Base-by-base conservation (phyloP, 1,140 invertebrate genomes). In the Conus ventricosus region DNA sequence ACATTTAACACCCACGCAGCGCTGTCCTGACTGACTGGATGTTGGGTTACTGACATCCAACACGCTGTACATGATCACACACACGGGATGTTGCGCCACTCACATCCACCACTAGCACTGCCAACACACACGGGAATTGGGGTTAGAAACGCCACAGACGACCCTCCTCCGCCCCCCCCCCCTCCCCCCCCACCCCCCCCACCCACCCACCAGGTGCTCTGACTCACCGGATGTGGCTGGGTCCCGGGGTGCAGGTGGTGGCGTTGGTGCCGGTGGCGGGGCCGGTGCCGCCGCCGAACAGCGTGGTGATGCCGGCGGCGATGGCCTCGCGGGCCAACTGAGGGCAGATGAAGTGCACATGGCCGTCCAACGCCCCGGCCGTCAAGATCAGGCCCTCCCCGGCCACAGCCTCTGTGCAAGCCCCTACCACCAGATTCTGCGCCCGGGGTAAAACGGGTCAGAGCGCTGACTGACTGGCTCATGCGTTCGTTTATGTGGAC, bases 201-300 rank as follows among this genome's bases (percentile, higher is more conserved):
- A 1, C 57, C 57, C 8, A 0, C 71, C 15, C 3, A n/a, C 71
- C 1, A 20, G 17, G 71, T 76, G 23, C 17, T 51, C 90, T 85
- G 39, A 39, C 39, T 39, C 87, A 95, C 95, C 91, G 94, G 75
- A 95, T 94, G 87, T 95, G 93, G 90, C 93, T 93, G 11, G 95
- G 92, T 27, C 95, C 95, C n/a, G 95, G 95, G 11, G 93, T 92
- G 89, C 94, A 95, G 11, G 95, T 95, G 7, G 95, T 95, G 3
- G 94, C 95, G 57, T 93, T 93, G 5, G 94, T 94, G 1, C 95
- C 95, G 5, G 93, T 93, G 0, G 94, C 93, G 5, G 95, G 95
- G 3, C 95, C 95, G 0, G 95, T 95, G 4, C 95, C 95, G 20
- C 95, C 95, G 23, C 95, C 95, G 90, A 95, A 93, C 91, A 95